Evolutionary conservation across 2,797 vertebrate genomes (phyloP), one percentile per base, ranked within the genome.

Genomic region (Periophthalmus magnuspinnatus): DNA sequence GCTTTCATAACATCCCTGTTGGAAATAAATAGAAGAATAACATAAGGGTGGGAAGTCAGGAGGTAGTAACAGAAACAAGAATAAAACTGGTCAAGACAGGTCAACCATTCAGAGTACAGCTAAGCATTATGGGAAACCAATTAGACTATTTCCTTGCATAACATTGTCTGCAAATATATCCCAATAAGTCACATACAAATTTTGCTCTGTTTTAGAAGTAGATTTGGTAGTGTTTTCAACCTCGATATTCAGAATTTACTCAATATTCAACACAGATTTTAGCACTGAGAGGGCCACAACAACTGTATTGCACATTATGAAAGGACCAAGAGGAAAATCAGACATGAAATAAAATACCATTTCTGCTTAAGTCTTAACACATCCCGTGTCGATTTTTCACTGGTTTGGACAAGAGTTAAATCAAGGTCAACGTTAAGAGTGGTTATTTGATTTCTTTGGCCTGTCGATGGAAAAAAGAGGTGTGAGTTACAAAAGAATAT

Each of bases 351-450:
- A 32, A 41, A 41, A 45, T 22, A 6, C 11, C 1, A 8, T 45
- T 16, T 41, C 36, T 63, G 38, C 6, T 38, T 0, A 14, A 62
- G 60, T 45, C 21, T 47, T 21, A 60, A 60, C 58, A 60, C 34
- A 48, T 24, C 41, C 22, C 2, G 5, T 47, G 41, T 47, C 21
- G 1, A 14, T 64, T 28, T 47, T 28, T 48, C 41, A 47, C 13
- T 47, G 61, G 61, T 45, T 63, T 63, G 38, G 41, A 74, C 81
- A 70, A 77, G 67, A 72, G 54, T 58, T 63, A 76, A 73, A 78
- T 34, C 34, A 70, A 55, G 38, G 17, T 59, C 68, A 56, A 81
- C 64, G 61, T 76, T 38, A 45, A 77, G 60, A 50, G 69, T 57
- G 45, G 41, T 45, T 64, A 48, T 64, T 28, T 47, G 13, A 64